Evolutionary conservation across 2,797 vertebrate genomes (phyloP).

Genomic region (Thamnophis elegans): DNA sequence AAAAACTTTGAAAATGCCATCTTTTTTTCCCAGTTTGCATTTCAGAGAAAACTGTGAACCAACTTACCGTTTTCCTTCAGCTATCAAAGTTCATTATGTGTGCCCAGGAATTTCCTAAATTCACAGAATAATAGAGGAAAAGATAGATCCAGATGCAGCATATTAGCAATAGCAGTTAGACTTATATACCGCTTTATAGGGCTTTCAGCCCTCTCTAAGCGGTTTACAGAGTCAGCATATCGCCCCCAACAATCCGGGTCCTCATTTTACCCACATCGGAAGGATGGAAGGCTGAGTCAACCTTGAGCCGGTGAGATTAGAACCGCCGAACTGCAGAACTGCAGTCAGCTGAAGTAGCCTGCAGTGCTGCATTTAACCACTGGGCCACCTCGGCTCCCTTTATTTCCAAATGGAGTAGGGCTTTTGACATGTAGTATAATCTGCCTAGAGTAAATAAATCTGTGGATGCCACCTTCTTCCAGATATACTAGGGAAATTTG

Average conservation of each 20-base stretch:
- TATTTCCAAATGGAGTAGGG: not conserved
- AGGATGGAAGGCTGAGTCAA: no score
- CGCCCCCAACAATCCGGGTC: no score
- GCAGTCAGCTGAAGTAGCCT: no score
- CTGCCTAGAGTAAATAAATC: not conserved
- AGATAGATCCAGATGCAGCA: not conserved
- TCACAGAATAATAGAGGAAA: not conserved
- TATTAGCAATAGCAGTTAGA: no score
- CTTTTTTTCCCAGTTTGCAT: not conserved
- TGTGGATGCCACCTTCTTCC: not conserved
- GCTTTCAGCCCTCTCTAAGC: no score
- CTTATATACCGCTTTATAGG: no score
- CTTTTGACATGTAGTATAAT: not conserved
- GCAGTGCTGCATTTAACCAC: no score
- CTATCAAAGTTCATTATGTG: not conserved
- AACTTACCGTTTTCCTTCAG: not conserved
- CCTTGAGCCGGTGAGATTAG: no score
- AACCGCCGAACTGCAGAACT: no score
- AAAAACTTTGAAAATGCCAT: not conserved
- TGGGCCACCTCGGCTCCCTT: no score
- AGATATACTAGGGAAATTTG: not conserved
- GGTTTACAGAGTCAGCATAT: no score
- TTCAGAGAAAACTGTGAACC: not conserved
- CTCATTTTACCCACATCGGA: no score
- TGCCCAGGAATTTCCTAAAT: not conserved